A percentile compares a stretch with the other conserved stretches of the same genome.
These are phyloP conservation scores for Deilephila elpenor DNA, from an alignment of 2,888 invertebrate species.

Conservation along the genomic window DNA sequence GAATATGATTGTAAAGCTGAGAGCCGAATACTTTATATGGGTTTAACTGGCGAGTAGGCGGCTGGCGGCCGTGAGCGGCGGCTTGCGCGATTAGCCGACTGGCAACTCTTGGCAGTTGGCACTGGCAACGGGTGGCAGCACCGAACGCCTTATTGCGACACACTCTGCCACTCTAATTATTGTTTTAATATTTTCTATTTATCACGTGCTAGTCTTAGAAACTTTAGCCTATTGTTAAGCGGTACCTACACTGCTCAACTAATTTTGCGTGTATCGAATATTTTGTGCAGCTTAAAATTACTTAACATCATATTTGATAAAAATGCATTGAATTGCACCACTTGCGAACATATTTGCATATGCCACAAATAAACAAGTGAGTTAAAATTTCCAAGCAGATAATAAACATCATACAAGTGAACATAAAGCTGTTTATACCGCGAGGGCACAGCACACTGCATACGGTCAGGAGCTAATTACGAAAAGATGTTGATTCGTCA, in stretches of 20 bases:
- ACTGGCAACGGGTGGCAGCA: slow-evolving; percentile 25
- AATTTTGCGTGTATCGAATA: background rate
- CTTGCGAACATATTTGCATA: no score
- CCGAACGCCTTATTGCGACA: slow-evolving; percentile 73
- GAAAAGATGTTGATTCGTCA: slow-evolving; percentile 13
- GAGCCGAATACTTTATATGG: slow-evolving; percentile 78
- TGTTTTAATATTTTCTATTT: slow-evolving; percentile 48
- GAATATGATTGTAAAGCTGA: slow-evolving; percentile 73
- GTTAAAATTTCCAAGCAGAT: background rate
- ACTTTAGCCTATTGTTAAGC: background rate
- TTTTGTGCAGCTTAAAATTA: no score
- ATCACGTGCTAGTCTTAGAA: background rate
- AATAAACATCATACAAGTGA: background rate
- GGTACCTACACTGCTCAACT: background rate
- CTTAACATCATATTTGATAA: no score
- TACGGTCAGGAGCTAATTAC: slow-evolving; percentile 7
- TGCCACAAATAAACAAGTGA: no score
- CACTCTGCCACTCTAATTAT: slow-evolving; percentile 46
- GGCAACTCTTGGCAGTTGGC: slow-evolving; percentile 45
- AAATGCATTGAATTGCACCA: no score
- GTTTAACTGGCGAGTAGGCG: slow-evolving; percentile 80
- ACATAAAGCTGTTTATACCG: no score
- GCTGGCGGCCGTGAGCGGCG: slow-evolving; percentile 78
- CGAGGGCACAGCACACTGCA: slow-evolving; percentile 2
- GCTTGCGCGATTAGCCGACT: slow-evolving; percentile 72